Conservation (phyloP, 2,797 vertebrate genomes). For the Odontamblyopus lacepedii region DNA sequence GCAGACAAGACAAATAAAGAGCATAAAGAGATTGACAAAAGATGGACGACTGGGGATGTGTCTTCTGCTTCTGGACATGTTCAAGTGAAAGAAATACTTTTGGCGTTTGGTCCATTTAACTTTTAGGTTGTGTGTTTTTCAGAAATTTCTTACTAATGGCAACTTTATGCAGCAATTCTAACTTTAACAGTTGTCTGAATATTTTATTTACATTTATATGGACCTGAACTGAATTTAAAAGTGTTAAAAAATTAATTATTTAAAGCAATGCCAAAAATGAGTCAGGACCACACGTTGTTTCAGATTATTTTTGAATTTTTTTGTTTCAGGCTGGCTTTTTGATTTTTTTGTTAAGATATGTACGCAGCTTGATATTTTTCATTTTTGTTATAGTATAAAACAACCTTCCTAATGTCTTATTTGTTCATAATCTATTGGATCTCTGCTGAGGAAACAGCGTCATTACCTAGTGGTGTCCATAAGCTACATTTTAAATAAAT, state of each 20-base stretch:
- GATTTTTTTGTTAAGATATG: no score
- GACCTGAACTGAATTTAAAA: background rate
- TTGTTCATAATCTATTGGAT: background rate
- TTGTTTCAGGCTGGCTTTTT: no score
- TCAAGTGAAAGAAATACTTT: slow-evolving; percentile 1
- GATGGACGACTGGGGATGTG: slow-evolving; percentile 24
- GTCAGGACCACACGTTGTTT: background rate
- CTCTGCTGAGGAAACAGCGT: background rate
- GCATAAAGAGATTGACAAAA: slow-evolving; percentile 55
- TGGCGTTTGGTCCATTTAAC: background rate
- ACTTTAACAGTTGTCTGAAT: background rate
- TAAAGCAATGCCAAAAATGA: background rate
- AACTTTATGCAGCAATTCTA: background rate
- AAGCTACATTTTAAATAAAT: slow-evolving; percentile 5
- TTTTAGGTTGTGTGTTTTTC: background rate
- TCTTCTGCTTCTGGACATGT: slow-evolving; percentile 22
- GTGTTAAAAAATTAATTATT: background rate
- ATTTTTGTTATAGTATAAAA: no score
- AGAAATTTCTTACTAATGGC: background rate
- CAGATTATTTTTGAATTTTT: no score
- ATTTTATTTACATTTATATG: background rate
- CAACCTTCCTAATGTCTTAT: no score
- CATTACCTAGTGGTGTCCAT: background rate
- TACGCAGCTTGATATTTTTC: no score
- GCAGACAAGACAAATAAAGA: slow-evolving; percentile 56